These are phyloP conservation scores for Cephus pygmeus DNA, from an alignment of 2,888 invertebrate genomes.

Conservation along the genomic window DNA sequence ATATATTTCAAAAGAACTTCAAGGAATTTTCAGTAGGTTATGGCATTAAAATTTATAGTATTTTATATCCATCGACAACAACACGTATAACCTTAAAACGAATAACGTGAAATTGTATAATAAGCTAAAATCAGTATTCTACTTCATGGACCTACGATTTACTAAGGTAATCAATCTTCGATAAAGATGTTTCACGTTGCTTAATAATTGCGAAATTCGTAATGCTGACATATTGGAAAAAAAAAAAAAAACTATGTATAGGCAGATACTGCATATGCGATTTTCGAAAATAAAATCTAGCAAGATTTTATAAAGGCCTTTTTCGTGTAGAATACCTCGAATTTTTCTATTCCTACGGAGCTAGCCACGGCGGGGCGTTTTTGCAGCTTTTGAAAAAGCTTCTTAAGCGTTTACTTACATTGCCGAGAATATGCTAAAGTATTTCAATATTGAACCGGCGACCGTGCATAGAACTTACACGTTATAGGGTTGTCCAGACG, in stretches of 20 bases:
- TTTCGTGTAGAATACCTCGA: not conserved
- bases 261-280: not conserved
- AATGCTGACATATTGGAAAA: not conserved
- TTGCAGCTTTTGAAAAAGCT: conserved; percentile 36
- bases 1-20: not conserved
- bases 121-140: not conserved
- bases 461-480: conserved; percentile 18
- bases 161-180: too few species aligned
- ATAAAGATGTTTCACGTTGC: not conserved
- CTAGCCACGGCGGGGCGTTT: not conserved
- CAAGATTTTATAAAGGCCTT: not conserved
- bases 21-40: not conserved
- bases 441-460: conserved; percentile 58
- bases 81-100: not conserved
- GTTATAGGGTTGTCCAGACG: conserved; percentile 42
- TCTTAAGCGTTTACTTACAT: conserved; percentile 14
- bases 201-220: not conserved
- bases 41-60: not conserved
- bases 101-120: not conserved
- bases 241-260: not conserved
- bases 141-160: too few species aligned
- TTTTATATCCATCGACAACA: not conserved
- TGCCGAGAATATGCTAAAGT: conserved; percentile 50
- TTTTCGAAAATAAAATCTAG: conserved; percentile 26
- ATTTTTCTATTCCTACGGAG: not conserved